These are phyloP conservation scores for Strix aluco DNA, from an alignment of 2,113 vertebrate species.

Conservation along the genomic window DNA sequence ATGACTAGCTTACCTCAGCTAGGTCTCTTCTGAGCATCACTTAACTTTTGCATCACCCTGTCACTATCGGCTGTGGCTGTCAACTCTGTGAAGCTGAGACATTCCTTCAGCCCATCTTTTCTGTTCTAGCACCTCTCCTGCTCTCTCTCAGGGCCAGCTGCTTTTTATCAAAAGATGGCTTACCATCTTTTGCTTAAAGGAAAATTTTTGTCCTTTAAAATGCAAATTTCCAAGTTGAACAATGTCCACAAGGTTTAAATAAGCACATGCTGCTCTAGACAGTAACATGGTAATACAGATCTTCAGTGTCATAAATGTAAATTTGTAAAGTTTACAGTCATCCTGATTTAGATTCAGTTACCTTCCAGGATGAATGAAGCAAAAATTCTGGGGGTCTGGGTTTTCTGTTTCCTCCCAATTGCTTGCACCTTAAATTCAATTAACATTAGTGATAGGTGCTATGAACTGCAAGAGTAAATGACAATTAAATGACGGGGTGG, in stretches of 20 bases:
- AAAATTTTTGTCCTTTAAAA: neutral
- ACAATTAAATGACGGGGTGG: neutral
- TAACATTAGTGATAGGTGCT: neutral
- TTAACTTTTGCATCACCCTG: conserved; percentile 14
- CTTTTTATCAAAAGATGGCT: conserved; percentile 24
- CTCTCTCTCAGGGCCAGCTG: neutral
- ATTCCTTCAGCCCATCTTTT: conserved; percentile 43
- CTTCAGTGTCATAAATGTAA: neutral
- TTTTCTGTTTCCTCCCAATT: neutral
- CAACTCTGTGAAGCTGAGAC: neutral
- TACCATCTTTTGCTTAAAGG: neutral
- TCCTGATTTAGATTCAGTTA: neutral
- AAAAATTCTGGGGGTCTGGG: neutral
- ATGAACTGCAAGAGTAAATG: neutral
- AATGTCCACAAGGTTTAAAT: neutral
- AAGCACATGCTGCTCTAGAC: neutral
- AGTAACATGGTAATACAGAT: neutral
- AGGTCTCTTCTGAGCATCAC: neutral
- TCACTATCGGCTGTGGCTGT: conserved; percentile 36
- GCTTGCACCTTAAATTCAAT: neutral
- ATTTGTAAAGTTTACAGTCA: neutral
- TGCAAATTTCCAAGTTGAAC: neutral
- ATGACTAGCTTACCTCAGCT: neutral
- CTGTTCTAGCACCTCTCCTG: neutral
- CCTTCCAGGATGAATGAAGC: neutral